Percentiles rank a stretch among this genome's conserved stretches.
These are phyloP conservation scores for Plutomurus gul DNA, from an alignment of 1,140 invertebrate species.

Conservation along the genomic window DNA sequence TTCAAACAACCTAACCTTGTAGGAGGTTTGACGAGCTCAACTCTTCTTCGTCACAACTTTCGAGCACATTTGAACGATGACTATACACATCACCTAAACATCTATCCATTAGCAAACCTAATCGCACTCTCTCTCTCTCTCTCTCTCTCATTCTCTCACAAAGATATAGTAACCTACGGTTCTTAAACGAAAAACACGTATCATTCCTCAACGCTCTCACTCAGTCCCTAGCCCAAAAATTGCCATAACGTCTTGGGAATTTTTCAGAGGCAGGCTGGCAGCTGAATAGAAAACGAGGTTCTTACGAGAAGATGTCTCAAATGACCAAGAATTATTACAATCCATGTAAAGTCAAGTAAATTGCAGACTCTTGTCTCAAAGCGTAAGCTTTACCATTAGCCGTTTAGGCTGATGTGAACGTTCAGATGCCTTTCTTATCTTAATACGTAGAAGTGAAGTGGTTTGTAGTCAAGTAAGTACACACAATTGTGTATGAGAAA, in stretches of 20 bases:
- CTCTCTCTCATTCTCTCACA: too few relatives aligned
- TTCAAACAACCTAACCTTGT: conserved; percentile 27
- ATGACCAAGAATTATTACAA: not conserved
- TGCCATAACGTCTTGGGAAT: too few relatives aligned
- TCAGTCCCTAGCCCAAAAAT: too few relatives aligned
- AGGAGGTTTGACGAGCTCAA: conserved; percentile 19
- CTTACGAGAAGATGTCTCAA: not conserved
- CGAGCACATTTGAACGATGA: not conserved
- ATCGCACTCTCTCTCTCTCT: too few relatives aligned
- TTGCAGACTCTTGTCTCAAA: conserved; percentile 24
- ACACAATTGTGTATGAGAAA: not conserved
- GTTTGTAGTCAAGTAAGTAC: not conserved
- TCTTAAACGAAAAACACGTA: too few relatives aligned
- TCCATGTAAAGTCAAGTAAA: conserved; percentile 26
- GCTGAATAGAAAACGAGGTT: too few relatives aligned
- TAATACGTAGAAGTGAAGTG: not conserved
- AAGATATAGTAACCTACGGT: too few relatives aligned
- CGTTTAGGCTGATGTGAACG: not conserved
- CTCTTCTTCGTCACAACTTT: not conserved
- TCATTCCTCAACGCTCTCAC: too few relatives aligned
- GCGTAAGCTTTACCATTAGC: conserved; percentile 22
- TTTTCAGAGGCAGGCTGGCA: not conserved
- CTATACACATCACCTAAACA: not conserved
- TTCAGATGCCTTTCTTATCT: not conserved
- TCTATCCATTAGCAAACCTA: too few relatives aligned